A percentile compares a stretch with the other conserved stretches of the same genome.
Conservation (phyloP, 2,888 invertebrate genomes). For the Lumbricus terrestris region DNA sequence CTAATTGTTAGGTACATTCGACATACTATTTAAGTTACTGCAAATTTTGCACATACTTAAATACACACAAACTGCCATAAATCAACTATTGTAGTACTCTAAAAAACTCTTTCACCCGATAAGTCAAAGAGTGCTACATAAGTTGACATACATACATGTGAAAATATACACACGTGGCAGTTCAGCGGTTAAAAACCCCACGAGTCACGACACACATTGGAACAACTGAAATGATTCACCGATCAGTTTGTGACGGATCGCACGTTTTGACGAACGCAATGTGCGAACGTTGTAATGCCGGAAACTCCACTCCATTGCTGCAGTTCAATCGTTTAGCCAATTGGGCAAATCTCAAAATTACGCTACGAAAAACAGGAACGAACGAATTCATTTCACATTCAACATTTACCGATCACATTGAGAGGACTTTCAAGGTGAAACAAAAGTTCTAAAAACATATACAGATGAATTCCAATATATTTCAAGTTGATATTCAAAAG, state of each 20-base stretch:
- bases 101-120: background rate
- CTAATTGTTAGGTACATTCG: background rate
- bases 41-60: background rate
- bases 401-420: background rate
- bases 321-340: background rate
- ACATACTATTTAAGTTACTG: background rate
- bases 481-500: background rate
- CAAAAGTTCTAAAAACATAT: background rate
- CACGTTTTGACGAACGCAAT: background rate
- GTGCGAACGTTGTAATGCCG: too few species aligned
- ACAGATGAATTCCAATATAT: background rate
- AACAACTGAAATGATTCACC: background rate
- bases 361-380: background rate
- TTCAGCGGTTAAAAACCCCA: background rate
- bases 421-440: background rate
- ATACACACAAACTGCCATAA: background rate
- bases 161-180: background rate
- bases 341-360: background rate
- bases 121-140: background rate
- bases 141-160: background rate
- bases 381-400: background rate
- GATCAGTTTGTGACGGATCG: background rate
- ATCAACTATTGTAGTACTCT: background rate
- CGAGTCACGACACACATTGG: background rate
- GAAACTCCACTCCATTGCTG: background rate